A percentile compares a stretch with the other conserved stretches of the same genome.
These are phyloP conservation scores for Picathartes gymnocephalus DNA, from an alignment of 2,113 vertebrate species.

Conservation along the genomic window DNA sequence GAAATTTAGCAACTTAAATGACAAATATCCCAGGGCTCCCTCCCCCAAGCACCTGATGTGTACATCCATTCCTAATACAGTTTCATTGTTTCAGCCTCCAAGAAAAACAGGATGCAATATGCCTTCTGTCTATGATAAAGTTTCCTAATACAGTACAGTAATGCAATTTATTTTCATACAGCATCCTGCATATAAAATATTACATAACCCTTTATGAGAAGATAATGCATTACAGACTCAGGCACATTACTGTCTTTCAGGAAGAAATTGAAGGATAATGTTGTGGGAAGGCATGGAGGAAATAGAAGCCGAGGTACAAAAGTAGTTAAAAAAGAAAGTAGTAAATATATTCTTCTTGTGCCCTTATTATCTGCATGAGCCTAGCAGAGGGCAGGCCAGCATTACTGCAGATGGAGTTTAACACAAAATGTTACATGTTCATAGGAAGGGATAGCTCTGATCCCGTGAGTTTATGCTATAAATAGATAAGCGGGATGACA, in stretches of 20 bases:
- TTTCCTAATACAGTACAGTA: conserved; percentile 63
- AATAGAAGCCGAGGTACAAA: conserved; percentile 11
- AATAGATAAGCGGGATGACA: neutral
- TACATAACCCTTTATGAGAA: conserved; percentile 62
- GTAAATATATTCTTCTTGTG: neutral
- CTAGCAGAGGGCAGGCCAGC: neutral
- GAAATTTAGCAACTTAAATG: conserved; percentile 14
- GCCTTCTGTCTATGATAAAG: conserved; percentile 60
- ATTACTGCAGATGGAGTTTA: neutral
- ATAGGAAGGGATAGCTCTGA: neutral
- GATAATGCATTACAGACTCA: conserved; percentile 64
- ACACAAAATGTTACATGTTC: neutral
- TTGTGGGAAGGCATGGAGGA: conserved; percentile 7
- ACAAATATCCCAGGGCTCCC: neutral
- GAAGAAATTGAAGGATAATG: conserved; percentile 56
- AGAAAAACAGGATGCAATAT: conserved; percentile 65
- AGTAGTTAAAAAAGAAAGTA: conserved; percentile 10
- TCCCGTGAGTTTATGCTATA: neutral
- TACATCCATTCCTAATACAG: neutral
- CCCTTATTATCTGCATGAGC: neutral
- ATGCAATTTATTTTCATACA: conserved; percentile 65
- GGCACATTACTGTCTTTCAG: conserved; percentile 32
- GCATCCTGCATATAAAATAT: conserved; percentile 64
- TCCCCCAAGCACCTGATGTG: neutral
- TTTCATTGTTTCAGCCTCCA: conserved; percentile 41